Evolutionary conservation across 1,140 invertebrate genomes (phyloP).

Genomic region (Cydia pomonella): DNA sequence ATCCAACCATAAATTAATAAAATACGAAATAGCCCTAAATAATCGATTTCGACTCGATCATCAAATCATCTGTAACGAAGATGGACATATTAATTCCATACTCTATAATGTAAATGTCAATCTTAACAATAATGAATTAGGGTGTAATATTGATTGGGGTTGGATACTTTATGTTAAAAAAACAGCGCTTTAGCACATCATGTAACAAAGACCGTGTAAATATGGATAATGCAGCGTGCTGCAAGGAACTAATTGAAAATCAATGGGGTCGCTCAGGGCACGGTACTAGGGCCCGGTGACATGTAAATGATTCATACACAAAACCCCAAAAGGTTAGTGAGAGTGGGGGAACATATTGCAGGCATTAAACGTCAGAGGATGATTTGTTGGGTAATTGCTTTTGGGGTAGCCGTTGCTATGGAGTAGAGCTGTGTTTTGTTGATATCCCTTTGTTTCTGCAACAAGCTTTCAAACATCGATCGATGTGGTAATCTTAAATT

Average conservation of each 20-base stretch:
- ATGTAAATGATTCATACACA: conserved; percentile 71
- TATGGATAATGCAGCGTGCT: conserved; percentile 74
- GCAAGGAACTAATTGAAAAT: conserved; percentile 79
- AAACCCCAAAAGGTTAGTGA: conserved; percentile 53
- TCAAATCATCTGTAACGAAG: conserved; percentile 77
- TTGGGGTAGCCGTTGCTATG: conserved; percentile 69
- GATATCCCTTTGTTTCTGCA: conserved; percentile 64
- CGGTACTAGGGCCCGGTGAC: conserved; percentile 60
- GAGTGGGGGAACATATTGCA: conserved; percentile 76
- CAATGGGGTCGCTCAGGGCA: conserved; percentile 70
- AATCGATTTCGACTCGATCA: conserved; percentile 71
- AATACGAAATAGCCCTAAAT: conserved; percentile 62
- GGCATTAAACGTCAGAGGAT: conserved; percentile 78
- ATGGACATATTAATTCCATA: conserved; percentile 69
- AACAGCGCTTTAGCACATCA: conserved; percentile 65
- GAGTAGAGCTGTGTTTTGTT: conserved; percentile 64
- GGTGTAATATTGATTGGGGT: conserved; percentile 44
- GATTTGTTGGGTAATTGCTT: conserved; percentile 79
- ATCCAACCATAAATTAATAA: conserved; percentile 74
- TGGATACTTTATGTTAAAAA: conserved; percentile 21
- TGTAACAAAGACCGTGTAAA: conserved; percentile 73
- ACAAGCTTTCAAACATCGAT: background rate
- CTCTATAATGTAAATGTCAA: conserved; percentile 41
- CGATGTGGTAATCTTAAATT: background rate
- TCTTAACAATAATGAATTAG: conserved; percentile 45